Evolutionary conservation across 37 sponge, comb jelly and placozoan species (phyloP), one percentile per base, ranked within the genome.

Genomic region (Theonella swinhoei): DNA sequence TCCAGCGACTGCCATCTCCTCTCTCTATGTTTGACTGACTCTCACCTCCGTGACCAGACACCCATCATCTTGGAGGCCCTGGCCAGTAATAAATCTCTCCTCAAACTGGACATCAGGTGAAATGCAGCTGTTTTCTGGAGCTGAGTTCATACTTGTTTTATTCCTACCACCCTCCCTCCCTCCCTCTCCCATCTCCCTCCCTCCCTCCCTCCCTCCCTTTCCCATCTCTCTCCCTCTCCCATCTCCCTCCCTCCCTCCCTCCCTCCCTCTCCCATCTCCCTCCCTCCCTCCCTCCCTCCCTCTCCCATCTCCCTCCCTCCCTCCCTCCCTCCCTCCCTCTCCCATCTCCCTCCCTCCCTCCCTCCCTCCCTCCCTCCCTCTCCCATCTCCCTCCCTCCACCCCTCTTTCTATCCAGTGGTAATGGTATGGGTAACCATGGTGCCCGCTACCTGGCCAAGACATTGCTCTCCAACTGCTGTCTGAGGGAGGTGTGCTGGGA

Each of bases 351-450:
- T 47, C 54, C 7, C 54, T 17, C 11, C 54, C 54, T 47, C 14
- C 14, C 11, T 47, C 54, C 14, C 14, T 14, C 54, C 54, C 54
- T 47, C 54, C 54, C 54, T 47, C 54, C 14, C 54, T 17, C 14
- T 47, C 54, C 7, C 54, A 47, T 17, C 54, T 47, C 7, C 7
- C 7, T 17, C 14, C 14, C 37, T 34, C 20, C 2, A 11, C 39
- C 39, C 4, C 32, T 70, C 38, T 70, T 8, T 35, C 30, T 26
- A 7, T 70, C 0, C 75, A 93, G 94, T 87, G 94, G 94, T 11
- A 93, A 93, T 58, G 80, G 75, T 31, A 93, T 93, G 94, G 77
- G 84, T 39, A 79, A 68, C 47, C 70, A 37, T 40, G 94, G 94
- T 1, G 84, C 79, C 1, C 58, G 90, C 19, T 43, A 54, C 2